phyloP scores from a whole-genome alignment of 2,888 invertebrate species.

The Chironomus tentans region DNA sequence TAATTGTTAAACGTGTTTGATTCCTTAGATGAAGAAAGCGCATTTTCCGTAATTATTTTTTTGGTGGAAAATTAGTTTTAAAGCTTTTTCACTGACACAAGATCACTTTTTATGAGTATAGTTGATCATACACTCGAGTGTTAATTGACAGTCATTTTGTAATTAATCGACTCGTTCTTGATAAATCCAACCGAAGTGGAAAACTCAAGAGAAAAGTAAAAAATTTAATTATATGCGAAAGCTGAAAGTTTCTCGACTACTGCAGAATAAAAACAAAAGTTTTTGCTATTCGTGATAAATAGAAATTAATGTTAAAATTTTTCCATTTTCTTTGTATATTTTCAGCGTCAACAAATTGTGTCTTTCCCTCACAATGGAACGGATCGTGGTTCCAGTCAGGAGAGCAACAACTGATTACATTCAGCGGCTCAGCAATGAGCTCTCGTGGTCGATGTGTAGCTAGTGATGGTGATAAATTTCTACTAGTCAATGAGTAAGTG shows the following conservation, averaged over 20 bases:
- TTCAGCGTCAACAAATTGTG: conserved; percentile 53
- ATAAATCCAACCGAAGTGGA: too few relatives aligned
- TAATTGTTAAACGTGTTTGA: neutral
- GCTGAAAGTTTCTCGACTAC: neutral
- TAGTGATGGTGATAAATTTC: conserved; percentile 79
- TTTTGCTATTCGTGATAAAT: neutral
- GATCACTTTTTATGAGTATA: too few relatives aligned
- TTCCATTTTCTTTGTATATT: conserved; percentile 14
- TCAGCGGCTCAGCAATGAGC: conserved; percentile 71
- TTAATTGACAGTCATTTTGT: too few relatives aligned
- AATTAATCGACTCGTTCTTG: too few relatives aligned
- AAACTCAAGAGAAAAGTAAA: too few relatives aligned
- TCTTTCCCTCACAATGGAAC: conserved; percentile 75
- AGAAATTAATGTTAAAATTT: neutral
- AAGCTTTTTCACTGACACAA: too few relatives aligned
- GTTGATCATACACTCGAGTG: too few relatives aligned
- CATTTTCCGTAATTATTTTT: neutral
- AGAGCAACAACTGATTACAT: conserved; percentile 73
- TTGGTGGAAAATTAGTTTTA: too few relatives aligned
- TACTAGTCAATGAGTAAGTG: conserved; percentile 82
- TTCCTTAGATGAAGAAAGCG: neutral
- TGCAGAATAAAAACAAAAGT: neutral
- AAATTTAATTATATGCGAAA: too few relatives aligned
- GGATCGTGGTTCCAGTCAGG: conserved; percentile 88
- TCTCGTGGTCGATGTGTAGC: conserved; percentile 78